Percentiles rank a stretch among this genome's conserved stretches.
These are phyloP conservation scores for Rhagoletis pomonella DNA, from an alignment of 1,140 invertebrate species.

Conservation along the genomic window DNA sequence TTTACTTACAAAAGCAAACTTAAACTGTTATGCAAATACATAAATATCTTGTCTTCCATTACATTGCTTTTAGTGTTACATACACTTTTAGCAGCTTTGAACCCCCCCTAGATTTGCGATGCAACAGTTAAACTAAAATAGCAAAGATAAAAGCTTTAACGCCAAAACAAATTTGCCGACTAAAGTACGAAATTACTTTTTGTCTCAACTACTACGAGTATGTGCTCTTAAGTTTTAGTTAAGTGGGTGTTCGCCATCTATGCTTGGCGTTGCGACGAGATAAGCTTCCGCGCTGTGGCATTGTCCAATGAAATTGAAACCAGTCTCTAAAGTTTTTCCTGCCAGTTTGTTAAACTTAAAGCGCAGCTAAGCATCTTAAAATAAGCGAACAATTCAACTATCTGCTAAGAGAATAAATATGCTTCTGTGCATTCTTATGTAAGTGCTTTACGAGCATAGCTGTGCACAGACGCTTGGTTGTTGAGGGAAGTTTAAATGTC, in stretches of 20 bases:
- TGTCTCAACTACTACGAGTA: too few relatives aligned
- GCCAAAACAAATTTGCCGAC: neutral
- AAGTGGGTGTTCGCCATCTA: neutral
- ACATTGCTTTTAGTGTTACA: neutral
- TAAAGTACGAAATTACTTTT: neutral
- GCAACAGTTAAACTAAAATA: neutral
- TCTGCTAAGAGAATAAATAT: neutral
- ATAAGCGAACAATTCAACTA: conserved; percentile 1
- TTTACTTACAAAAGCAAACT: neutral
- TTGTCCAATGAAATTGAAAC: too few relatives aligned
- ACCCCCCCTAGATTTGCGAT: neutral
- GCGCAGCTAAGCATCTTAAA: neutral
- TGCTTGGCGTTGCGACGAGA: neutral
- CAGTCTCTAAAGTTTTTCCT: too few relatives aligned
- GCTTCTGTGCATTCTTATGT: too few relatives aligned
- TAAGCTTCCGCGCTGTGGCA: neutral
- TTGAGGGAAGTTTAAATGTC: too few relatives aligned
- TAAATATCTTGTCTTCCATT: neutral
- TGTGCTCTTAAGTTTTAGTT: too few relatives aligned
- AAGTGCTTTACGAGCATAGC: too few relatives aligned
- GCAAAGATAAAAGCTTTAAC: neutral
- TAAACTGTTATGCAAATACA: neutral
- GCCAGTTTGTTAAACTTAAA: too few relatives aligned
- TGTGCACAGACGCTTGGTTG: too few relatives aligned
- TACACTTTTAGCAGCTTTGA: neutral